phyloP scores from a whole-genome alignment of 2,113 vertebrate species.

The Neotoma lepida region DNA sequence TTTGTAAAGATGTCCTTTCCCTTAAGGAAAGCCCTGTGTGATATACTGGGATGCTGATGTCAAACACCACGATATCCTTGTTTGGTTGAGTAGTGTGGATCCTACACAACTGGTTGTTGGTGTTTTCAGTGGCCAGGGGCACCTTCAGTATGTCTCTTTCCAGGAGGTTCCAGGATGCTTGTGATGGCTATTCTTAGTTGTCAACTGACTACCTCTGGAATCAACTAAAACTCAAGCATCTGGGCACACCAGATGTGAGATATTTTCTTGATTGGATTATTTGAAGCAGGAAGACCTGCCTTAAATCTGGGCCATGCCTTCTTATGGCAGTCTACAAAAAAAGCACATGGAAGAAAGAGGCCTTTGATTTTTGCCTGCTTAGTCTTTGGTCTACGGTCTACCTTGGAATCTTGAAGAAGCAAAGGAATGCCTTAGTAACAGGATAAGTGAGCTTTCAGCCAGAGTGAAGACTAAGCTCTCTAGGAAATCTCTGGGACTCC shows the following conservation, averaged over 20 bases:
- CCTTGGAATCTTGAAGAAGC: not conserved
- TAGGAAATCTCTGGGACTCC: not conserved
- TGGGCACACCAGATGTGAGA: not conserved
- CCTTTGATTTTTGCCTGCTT: not conserved
- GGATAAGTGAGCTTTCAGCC: not conserved
- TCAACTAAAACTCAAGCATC: not conserved
- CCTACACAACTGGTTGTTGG: not conserved
- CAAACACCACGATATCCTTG: rapidly evolving
- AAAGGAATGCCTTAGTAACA: not conserved
- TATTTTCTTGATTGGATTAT: not conserved
- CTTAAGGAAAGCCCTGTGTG: not conserved
- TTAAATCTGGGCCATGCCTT: not conserved
- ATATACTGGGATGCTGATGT: not conserved
- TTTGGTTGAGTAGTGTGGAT: not conserved
- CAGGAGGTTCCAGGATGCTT: not conserved
- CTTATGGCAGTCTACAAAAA: not conserved
- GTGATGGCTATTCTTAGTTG: not conserved
- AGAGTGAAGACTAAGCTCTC: not conserved
- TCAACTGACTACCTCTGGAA: not conserved
- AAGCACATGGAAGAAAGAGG: not conserved
- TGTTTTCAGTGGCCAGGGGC: too few species aligned
- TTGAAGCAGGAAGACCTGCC: not conserved
- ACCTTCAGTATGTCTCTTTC: rapidly evolving
- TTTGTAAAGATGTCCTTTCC: not conserved
- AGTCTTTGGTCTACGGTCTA: not conserved